A percentile compares a stretch with the other conserved stretches of the same genome.
phyloP scores from a whole-genome alignment of 2,113 vertebrate genomes.

The Alces alces region DNA sequence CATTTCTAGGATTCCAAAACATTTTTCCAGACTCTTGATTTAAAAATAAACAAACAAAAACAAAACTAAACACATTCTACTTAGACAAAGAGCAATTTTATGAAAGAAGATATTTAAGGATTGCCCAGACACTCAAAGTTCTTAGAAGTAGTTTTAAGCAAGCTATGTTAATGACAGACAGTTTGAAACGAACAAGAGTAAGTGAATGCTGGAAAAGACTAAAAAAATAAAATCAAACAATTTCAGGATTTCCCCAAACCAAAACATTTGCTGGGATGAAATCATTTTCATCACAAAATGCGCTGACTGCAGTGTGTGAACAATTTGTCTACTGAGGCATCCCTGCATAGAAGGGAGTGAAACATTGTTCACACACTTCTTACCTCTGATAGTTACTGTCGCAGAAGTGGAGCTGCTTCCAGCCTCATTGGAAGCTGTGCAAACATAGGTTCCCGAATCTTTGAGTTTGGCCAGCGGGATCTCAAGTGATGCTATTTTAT shows the following conservation, averaged over 20 bases:
- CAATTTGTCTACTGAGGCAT: neutral
- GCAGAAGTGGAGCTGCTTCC: conserved; percentile 91
- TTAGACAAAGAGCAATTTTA: neutral
- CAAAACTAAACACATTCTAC: neutral
- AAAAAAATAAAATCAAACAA: neutral
- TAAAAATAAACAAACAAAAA: neutral
- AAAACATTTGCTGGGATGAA: neutral
- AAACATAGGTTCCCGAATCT: conserved; percentile 94
- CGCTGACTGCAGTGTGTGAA: accelerated
- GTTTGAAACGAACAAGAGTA: conserved; percentile 22
- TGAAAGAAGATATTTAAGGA: conserved; percentile 5
- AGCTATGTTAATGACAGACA: conserved; percentile 10
- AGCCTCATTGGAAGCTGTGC: conserved; percentile 94
- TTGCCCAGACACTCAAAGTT: neutral
- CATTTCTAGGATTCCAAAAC: neutral
- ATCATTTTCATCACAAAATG: neutral
- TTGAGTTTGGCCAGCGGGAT: conserved; percentile 94
- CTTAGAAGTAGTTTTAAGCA: conserved; percentile 47
- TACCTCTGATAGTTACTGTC: conserved; percentile 93
- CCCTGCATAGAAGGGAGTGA: neutral
- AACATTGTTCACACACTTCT: conserved; percentile 68
- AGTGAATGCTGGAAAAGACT: neutral
- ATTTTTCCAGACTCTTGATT: neutral
- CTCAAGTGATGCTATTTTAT: conserved; percentile 94
- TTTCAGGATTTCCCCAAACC: neutral